Evolutionary conservation across 2,113 vertebrate genomes (phyloP).

Genomic region (Peucedramus taeniatus): DNA sequence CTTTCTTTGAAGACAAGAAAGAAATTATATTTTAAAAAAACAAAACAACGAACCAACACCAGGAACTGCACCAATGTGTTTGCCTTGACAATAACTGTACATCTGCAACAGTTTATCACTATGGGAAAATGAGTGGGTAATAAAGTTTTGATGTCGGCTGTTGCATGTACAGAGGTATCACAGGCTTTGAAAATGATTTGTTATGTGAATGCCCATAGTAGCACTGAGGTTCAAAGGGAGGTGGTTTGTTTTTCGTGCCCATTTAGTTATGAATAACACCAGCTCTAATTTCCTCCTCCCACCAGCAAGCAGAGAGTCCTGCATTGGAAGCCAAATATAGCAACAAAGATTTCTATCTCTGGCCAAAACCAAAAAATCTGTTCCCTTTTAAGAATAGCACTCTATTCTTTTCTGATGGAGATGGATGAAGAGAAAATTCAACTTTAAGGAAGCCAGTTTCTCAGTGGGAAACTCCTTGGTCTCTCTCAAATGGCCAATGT

Average conservation of each 20-base stretch:
- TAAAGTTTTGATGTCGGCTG: slow-evolving; percentile 33
- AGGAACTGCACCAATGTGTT: neutral
- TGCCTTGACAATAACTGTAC: slow-evolving; percentile 23
- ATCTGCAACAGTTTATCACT: slow-evolving; percentile 68
- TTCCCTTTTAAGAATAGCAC: slow-evolving; percentile 64
- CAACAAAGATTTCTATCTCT: slow-evolving; percentile 68
- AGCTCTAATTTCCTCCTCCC: slow-evolving; percentile 65
- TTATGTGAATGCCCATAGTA: slow-evolving; percentile 25
- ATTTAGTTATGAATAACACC: slow-evolving; percentile 64
- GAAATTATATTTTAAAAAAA: neutral
- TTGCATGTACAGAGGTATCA: slow-evolving; percentile 31
- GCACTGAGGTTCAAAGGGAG: slow-evolving; percentile 20
- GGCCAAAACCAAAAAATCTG: slow-evolving; percentile 72
- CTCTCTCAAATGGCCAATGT: neutral
- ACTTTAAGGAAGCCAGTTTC: slow-evolving; percentile 12
- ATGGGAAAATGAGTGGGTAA: slow-evolving; percentile 33
- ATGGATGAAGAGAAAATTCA: slow-evolving; percentile 59
- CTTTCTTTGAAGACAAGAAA: slow-evolving; percentile 49
- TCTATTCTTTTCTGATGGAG: slow-evolving; percentile 62
- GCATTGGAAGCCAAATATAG: slow-evolving; percentile 67
- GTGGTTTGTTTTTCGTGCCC: slow-evolving; percentile 58
- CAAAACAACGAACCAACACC: neutral
- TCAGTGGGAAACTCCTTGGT: slow-evolving; percentile 19
- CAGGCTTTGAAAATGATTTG: slow-evolving; percentile 36
- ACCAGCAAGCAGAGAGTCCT: slow-evolving; percentile 47